Conservation (phyloP, 2,797 vertebrate genomes). For the Poecilia gillii region DNA sequence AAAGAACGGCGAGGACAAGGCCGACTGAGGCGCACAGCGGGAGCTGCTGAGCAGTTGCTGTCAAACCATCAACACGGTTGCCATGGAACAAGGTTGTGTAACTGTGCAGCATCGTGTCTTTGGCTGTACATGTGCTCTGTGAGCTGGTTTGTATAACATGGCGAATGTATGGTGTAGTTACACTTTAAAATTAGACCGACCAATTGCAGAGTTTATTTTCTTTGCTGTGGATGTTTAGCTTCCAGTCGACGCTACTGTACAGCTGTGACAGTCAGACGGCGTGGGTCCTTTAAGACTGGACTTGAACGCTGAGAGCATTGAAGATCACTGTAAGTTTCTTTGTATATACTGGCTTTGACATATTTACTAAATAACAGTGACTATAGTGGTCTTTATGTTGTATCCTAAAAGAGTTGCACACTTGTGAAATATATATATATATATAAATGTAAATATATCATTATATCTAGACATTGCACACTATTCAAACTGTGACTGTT, state of each 20-base stretch:
- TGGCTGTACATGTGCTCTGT: slow-evolving; percentile 72
- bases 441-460: slow-evolving; percentile 41
- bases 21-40: slow-evolving; percentile 73
- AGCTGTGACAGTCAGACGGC: slow-evolving; percentile 46
- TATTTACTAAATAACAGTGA: slow-evolving; percentile 75
- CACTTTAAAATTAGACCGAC: slow-evolving; percentile 52
- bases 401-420: slow-evolving; percentile 73
- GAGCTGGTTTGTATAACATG: slow-evolving; percentile 57
- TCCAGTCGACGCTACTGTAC: slow-evolving; percentile 48
- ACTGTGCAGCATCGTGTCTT: slow-evolving; percentile 67
- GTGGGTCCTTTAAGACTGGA: slow-evolving; percentile 34
- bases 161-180: slow-evolving; percentile 61
- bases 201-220: slow-evolving; percentile 60
- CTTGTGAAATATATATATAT: slow-evolving; percentile 60
- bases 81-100: slow-evolving; percentile 73
- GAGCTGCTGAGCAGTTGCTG: slow-evolving; percentile 57
- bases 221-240: slow-evolving; percentile 69
- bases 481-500: slow-evolving; percentile 69
- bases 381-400: slow-evolving; percentile 79
- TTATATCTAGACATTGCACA: slow-evolving; percentile 63
- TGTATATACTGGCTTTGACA: slow-evolving; percentile 77
- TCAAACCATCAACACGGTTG: slow-evolving; percentile 67
- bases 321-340: slow-evolving; percentile 53
- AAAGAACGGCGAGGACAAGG: slow-evolving; percentile 82
- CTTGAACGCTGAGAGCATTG: slow-evolving; percentile 38